Base-by-base conservation (phyloP, 30 jellyfish, hydroid and myxozoan genomes). In the Cassiopea xamachana region DNA sequence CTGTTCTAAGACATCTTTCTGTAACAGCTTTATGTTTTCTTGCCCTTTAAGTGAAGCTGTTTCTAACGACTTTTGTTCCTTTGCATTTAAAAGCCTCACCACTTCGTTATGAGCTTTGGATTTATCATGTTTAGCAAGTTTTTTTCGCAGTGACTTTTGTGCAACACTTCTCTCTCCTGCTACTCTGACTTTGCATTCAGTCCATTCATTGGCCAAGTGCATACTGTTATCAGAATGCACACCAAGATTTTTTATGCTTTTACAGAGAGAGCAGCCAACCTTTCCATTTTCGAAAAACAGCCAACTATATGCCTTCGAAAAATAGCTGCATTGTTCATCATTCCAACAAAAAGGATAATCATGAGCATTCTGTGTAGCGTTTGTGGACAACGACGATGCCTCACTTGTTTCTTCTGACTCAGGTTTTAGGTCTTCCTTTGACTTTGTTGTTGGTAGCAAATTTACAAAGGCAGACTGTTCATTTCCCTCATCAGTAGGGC, bases 281-380 rank as follows among this genome's bases (percentile, higher is more conserved):
- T 39, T 75, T 39, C 85, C 79, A 18, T 69, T 69, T 18, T 14
- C 48, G 79, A 79, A 58, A 14, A 79, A 39, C 79, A 79, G 79
- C 88, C 88, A 79, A 46, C 74, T 48, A 44, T 79, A 19, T 79
- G 90, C 60, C 68, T 60, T 58, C 43, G 60, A 17, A 51, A 44
- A 81, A 59, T 81, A 81, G 82, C 82, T 62, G 81, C 60, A 13
- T 81, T 81, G 90, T 62, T 59, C 82, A 62, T 39, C 61, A 81
- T 60, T 58, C 90, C 90, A 81, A 60, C 90, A 81, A 62, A 14
- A 16, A 58, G 85, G 90, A 46, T 79, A 79, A 58, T 79, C 79
- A 18, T 48, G 88, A 18, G 46, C 48, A 55, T n/a, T 82, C 58
- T 58, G 62, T 9, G 59, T 14, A 51, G 81, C 90, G 27, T 82